Evolutionary conservation across 2,113 vertebrate species (phyloP).

Genomic region (Ahaetulla prasina): DNA sequence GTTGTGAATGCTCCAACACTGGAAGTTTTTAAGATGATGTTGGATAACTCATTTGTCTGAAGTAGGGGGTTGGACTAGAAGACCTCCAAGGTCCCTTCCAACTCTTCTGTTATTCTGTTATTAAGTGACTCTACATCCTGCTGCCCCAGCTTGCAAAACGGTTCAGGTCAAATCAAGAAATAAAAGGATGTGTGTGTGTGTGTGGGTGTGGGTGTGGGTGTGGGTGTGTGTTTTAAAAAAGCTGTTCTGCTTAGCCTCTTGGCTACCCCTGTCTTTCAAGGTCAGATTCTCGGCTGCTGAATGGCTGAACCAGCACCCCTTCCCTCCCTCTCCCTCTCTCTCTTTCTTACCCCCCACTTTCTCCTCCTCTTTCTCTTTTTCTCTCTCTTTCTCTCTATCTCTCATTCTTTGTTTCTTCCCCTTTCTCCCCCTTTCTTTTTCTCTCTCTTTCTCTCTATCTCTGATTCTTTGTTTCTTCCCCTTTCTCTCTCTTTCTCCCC

Average conservation of each 20-base stretch:
- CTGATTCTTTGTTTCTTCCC: too few species aligned
- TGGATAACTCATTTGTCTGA: not conserved
- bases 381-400: not conserved
- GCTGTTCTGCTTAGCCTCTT: not conserved
- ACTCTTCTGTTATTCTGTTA: not conserved
- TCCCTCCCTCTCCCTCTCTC: not conserved
- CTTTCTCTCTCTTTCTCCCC: too few species aligned
- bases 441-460: too few species aligned
- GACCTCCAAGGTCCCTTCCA: not conserved
- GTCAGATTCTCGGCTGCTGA: not conserved
- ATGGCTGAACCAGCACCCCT: not conserved
- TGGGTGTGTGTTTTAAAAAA: not conserved
- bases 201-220: too few species aligned
- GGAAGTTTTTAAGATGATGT: too few species aligned
- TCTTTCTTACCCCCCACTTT: too few species aligned
- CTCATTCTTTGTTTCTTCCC: too few species aligned
- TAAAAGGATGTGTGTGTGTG: not conserved
- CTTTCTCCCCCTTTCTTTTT: too few species aligned
- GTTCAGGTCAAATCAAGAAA: not conserved
- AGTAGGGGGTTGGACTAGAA: not conserved
- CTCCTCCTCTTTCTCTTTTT: not conserved
- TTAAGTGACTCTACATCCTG: not conserved
- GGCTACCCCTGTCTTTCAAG: not conserved
- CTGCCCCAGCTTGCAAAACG: not conserved
- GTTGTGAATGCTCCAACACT: too few species aligned